phyloP scores from a whole-genome alignment of 2,113 vertebrate species.

The Mastomys coucha region DNA sequence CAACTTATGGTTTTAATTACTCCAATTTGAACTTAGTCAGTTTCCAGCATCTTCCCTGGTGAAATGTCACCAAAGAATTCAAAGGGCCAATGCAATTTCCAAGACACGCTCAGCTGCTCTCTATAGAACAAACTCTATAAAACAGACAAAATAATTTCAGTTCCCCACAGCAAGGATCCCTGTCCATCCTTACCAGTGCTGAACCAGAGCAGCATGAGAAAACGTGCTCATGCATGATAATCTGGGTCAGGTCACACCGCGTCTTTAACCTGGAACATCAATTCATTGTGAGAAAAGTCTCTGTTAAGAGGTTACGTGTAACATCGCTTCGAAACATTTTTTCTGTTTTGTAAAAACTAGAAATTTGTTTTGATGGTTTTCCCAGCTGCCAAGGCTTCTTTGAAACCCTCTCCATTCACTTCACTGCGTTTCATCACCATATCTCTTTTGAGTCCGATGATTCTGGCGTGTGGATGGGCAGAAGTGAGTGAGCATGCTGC shows the following conservation, averaged over 20 bases:
- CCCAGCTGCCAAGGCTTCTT: neutral
- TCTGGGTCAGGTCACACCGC: neutral
- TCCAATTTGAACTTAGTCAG: constrained; percentile 26
- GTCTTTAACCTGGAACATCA: constrained; percentile 4
- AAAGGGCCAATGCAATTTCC: neutral
- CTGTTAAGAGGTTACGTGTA: constrained; percentile 1
- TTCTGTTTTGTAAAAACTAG: neutral
- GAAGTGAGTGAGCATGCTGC: rapidly evolving
- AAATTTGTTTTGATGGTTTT: neutral
- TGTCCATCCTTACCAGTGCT: neutral
- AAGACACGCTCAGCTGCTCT: neutral
- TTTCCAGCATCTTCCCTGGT: neutral
- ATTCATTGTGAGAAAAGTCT: constrained; percentile 1
- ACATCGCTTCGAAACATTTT: neutral
- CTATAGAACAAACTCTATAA: neutral
- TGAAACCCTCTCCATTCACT: neutral
- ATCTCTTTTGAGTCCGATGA: neutral
- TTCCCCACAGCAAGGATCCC: neutral
- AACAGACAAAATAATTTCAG: constrained; percentile 5
- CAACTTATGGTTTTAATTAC: constrained; percentile 33
- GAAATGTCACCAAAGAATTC: neutral
- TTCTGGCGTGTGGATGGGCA: neutral
- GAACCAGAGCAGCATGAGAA: neutral
- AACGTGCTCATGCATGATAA: neutral
- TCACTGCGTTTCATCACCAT: neutral